Evolutionary conservation across 2,888 invertebrate genomes (phyloP), one percentile per base, ranked within the genome.

Genomic region (Oligia fasciuncula): DNA sequence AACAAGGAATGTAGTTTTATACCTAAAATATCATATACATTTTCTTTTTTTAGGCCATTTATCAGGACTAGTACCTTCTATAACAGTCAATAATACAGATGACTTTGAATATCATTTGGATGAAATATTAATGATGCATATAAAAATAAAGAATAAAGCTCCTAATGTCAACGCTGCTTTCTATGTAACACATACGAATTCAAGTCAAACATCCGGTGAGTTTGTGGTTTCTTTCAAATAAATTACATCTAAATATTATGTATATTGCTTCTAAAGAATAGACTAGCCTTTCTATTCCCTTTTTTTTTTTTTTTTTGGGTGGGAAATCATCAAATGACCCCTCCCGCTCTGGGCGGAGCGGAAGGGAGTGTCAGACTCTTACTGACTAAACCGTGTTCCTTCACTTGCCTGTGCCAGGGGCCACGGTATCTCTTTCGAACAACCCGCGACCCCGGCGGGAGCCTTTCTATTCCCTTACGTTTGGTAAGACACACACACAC

Each of bases 61-160:
- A 29, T 29, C 29, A 29, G 3, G 0, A 23, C 17, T 57, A 46
- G 4, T 17, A 35, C 23, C 0, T 40, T 40, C 40, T 11, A n/a
- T 0, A 46, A 35, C 29, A 35, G 8, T 9, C n/a, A 2, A 76
- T 8, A 13, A 57, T 17, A 77, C 0, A 14, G 60, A 35, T 60
- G 1, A 6, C 2, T 76, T 76, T 78, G 19, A 2, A 4, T 76
- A 60, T 46, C 0, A 35, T 9, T 9, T 0, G 35, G 0, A 60
- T n/a, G 4, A 46, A 2, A 0, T 0, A 9, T 78, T 76, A 9
- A 0, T 0, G 0, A 46, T 77, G 35, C n/a, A 49, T 4, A 6
- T 76, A 60, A 1, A 1, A 4, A 9, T 76, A 14, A 60, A 49
- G 35, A 78, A 35, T 49, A 76, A 46, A 46, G 8, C n/a, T 0